These are phyloP conservation scores for Ceratina japonica DNA, from an alignment of 1,140 invertebrate species.

Conservation along the genomic window DNA sequence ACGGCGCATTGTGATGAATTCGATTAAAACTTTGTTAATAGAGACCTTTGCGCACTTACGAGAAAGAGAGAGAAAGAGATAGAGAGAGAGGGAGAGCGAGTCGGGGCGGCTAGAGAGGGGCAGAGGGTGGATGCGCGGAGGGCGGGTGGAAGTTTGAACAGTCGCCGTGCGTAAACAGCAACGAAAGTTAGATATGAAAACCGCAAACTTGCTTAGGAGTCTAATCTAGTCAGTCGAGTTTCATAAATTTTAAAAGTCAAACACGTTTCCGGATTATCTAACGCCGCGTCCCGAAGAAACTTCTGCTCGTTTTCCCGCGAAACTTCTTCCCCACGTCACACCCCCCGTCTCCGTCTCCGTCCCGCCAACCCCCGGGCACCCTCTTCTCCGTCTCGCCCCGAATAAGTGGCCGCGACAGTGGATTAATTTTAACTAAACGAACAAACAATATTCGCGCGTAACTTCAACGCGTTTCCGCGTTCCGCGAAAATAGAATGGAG, in stretches of 20 bases:
- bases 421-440: conserved; percentile 39
- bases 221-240: conserved; percentile 51
- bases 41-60: conserved; percentile 49
- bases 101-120: too few relatives aligned
- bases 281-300: conserved; percentile 26
- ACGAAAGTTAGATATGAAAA: conserved; percentile 53
- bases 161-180: conserved; percentile 47
- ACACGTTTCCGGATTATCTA: conserved; percentile 50
- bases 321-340: background rate
- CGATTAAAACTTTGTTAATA: conserved; percentile 54
- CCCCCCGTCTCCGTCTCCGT: too few relatives aligned
- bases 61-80: too few relatives aligned
- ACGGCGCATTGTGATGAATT: conserved; percentile 51
- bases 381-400: background rate
- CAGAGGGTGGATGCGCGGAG: background rate
- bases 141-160: conserved; percentile 36
- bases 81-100: too few relatives aligned
- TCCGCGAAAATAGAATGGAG: background rate
- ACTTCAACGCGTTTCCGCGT: background rate
- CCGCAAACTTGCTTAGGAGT: conserved; percentile 49
- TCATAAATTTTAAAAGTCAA: conserved; percentile 53
- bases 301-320: conserved; percentile 11
- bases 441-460: conserved; percentile 11
- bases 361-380: background rate
- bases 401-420: conserved; percentile 15